Base-by-base conservation (phyloP, 2,797 vertebrate genomes). In the Peromyscus melanophrys region DNA sequence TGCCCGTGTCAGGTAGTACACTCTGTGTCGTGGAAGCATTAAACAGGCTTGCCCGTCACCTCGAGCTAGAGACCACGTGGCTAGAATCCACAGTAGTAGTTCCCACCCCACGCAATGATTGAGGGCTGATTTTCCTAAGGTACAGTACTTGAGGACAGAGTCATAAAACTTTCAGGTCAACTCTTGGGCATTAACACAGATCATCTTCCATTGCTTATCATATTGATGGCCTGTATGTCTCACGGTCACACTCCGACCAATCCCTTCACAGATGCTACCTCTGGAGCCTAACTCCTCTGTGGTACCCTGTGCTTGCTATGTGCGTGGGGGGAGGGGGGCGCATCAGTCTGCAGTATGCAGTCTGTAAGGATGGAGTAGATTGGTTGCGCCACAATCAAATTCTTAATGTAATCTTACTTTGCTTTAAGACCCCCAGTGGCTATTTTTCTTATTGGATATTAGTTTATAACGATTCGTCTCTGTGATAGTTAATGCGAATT, bases 361-460 rank as follows among this genome's bases (percentile, higher is more conserved):
- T 10, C 1, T 21, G 31, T 3, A 52, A 10, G 37, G 0, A 11
- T 43, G 4, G 16, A n/a, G 1, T 46, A 5, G 2, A 76, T 55
- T 16, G 76, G 7, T 2, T 29, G 1, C 34, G 69, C 23, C 11
- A 85, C 82, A 86, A 12, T 10, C 2, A 81, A 59, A 2, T 85
- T 78, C 17, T 25, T 95, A 55, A 63, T 23, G 65, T 67, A 89
- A 80, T 75, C 12, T 34, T 46, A 21, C 21, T 91, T 69, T 9
- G 2, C 12, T 19, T 8, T 59, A 29, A 73, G 14, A 84, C 5
- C n/a, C n/a, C 6, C 3, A 59, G 2, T 90, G 52, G 69, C 43
- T 37, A 14, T 71, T 19, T 76, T 81, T 31, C n/a, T 9, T 49
- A 6, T 88, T 61, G 67, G 63, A 61, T 61, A 43, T 57, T 82